phyloP scores from a whole-genome alignment of 2,113 vertebrate genomes.

The Heterocephalus glaber region DNA sequence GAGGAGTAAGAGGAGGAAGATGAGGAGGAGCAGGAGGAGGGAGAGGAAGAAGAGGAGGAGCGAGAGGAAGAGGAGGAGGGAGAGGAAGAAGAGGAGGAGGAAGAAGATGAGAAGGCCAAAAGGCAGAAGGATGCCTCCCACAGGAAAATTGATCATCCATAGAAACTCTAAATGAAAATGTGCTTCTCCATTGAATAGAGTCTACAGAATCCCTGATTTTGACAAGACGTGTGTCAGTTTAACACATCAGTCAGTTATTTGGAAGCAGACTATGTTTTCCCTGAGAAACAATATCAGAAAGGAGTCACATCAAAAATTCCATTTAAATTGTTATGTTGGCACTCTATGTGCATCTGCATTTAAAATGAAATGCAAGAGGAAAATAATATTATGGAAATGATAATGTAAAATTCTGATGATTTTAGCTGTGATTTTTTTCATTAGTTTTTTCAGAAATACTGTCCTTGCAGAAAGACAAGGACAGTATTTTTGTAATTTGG shows the following conservation, averaged over 20 bases:
- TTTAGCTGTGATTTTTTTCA: not conserved
- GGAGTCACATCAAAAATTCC: not conserved
- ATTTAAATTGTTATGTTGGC: not conserved
- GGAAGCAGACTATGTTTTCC: slow-evolving; percentile 11
- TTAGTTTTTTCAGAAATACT: not conserved
- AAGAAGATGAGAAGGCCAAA: not conserved
- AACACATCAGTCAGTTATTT: not conserved
- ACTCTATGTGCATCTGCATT: not conserved
- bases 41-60: not conserved
- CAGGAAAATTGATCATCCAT: not conserved
- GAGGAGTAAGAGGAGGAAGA: not conserved
- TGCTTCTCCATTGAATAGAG: not conserved
- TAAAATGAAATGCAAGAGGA: not conserved
- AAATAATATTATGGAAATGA: not conserved
- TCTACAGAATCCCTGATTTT: not conserved
- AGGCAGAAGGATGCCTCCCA: not conserved
- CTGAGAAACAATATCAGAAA: not conserved
- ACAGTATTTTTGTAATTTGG: not conserved
- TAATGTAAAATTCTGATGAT: not conserved
- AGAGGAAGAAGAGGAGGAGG: not conserved
- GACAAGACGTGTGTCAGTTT: not conserved
- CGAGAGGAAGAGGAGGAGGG: not conserved
- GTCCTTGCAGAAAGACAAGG: not conserved
- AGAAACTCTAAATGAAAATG: not conserved
- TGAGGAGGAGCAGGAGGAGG: not conserved